Evolutionary conservation across 2,797 vertebrate species (phyloP).

Genomic region (Rhodeus uyekii): DNA sequence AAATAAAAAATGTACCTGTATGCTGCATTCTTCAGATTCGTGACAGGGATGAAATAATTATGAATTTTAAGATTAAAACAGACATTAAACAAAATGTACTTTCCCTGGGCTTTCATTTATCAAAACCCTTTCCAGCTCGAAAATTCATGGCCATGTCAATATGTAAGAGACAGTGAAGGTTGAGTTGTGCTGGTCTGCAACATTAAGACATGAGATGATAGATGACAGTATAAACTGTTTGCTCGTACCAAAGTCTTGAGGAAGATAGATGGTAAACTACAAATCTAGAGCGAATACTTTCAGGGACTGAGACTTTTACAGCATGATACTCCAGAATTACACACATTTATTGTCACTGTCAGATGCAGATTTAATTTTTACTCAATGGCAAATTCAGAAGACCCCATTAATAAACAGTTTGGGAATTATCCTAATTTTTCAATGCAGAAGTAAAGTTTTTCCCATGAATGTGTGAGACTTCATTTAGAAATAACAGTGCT

Average conservation of each 20-base stretch:
- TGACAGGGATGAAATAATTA: background rate
- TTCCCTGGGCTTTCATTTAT: background rate
- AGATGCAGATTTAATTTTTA: background rate
- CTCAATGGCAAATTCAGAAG: background rate
- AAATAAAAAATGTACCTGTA: no score
- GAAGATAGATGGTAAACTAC: background rate
- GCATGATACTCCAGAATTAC: background rate
- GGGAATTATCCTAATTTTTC: background rate
- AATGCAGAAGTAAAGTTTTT: no score
- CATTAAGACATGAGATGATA: constrained; percentile 21
- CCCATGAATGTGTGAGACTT: background rate
- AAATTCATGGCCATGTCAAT: background rate
- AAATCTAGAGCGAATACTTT: background rate
- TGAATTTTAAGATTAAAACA: background rate
- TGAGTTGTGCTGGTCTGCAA: constrained; percentile 26
- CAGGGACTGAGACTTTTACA: background rate
- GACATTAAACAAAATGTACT: background rate
- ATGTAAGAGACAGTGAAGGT: constrained; percentile 4
- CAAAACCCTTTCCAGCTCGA: background rate
- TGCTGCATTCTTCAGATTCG: no score
- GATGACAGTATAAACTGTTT: constrained; percentile 20
- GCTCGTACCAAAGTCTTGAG: constrained; percentile 3
- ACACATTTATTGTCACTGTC: no score
- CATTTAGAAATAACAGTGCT: no score
- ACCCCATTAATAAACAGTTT: background rate